Conservation (phyloP, 1,140 invertebrate genomes). For the Danaus melanippus region DNA sequence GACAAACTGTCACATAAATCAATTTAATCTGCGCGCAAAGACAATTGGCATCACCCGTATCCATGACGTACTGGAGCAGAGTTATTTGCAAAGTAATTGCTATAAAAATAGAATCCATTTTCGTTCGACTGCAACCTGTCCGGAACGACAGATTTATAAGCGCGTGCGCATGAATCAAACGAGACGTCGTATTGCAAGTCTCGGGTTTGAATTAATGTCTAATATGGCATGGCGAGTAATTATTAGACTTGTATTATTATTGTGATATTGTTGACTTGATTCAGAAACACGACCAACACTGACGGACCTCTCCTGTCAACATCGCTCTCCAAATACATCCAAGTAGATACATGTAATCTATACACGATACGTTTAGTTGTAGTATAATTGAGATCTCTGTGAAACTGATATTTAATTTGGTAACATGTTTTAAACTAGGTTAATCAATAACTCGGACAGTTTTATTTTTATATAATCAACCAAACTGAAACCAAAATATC, state of each 20-base stretch:
- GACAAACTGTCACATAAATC: slow-evolving; percentile 40
- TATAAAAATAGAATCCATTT: slow-evolving; percentile 8
- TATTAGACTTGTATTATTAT: slow-evolving; percentile 11
- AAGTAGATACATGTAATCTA: too few species aligned
- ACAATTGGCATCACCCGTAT: slow-evolving; percentile 31
- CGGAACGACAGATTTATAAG: slow-evolving; percentile 5
- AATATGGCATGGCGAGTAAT: slow-evolving; percentile 38
- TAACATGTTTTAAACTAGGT: too few species aligned
- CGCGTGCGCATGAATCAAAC: slow-evolving; percentile 34
- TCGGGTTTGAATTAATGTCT: slow-evolving; percentile 34
- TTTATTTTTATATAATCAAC: too few species aligned
- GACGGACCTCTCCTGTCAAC: too few species aligned
- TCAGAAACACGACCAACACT: too few species aligned
- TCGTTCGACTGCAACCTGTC: background rate
- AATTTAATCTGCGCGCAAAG: slow-evolving; percentile 39
- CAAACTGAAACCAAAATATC: too few species aligned
- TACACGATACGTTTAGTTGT: too few species aligned
- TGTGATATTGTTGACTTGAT: too few species aligned
- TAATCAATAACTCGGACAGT: too few species aligned
- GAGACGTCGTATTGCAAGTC: slow-evolving; percentile 25
- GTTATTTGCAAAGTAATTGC: slow-evolving; percentile 1
- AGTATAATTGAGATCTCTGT: too few species aligned
- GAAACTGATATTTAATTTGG: too few species aligned
- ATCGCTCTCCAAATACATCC: too few species aligned
- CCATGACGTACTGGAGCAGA: slow-evolving; percentile 3